Evolutionary conservation across 2,888 invertebrate genomes (phyloP).

Genomic region (Agriotes lineatus): DNA sequence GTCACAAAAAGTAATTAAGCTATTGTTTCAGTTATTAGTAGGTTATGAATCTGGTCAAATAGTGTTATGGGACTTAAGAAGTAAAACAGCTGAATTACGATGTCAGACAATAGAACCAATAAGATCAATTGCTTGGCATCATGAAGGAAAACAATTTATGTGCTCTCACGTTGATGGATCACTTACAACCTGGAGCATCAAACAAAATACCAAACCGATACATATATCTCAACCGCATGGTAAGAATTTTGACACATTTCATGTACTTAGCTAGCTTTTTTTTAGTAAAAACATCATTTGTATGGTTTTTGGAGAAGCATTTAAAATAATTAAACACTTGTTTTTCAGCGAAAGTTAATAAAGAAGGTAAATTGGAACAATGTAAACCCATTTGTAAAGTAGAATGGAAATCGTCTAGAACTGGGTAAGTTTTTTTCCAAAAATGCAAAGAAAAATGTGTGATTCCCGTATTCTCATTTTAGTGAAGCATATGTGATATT

Average conservation of each 20-base stretch:
- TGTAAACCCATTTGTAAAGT: conserved; percentile 96
- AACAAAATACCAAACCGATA: conserved; percentile 81
- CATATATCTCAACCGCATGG: conserved; percentile 93
- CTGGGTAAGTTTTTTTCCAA: conserved; percentile 75
- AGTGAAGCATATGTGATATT: conserved; percentile 97
- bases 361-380: conserved; percentile 92
- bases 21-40: conserved; percentile 84
- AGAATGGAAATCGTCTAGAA: conserved; percentile 92
- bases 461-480: conserved; percentile 57
- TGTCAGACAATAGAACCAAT: conserved; percentile 83
- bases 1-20: neutral
- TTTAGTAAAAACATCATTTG: too few species aligned
- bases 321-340: neutral
- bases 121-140: conserved; percentile 94
- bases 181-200: conserved; percentile 91
- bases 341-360: conserved; percentile 84
- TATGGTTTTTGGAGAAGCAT: too few species aligned
- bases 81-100: conserved; percentile 87
- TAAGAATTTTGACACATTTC: too few species aligned
- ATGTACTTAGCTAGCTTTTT: too few species aligned
- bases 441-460: too few species aligned
- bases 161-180: conserved; percentile 96
- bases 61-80: conserved; percentile 95
- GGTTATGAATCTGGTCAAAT: conserved; percentile 96
- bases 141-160: conserved; percentile 98